phyloP scores from a whole-genome alignment of 2,113 vertebrate species.

The Bathybates hornii region DNA sequence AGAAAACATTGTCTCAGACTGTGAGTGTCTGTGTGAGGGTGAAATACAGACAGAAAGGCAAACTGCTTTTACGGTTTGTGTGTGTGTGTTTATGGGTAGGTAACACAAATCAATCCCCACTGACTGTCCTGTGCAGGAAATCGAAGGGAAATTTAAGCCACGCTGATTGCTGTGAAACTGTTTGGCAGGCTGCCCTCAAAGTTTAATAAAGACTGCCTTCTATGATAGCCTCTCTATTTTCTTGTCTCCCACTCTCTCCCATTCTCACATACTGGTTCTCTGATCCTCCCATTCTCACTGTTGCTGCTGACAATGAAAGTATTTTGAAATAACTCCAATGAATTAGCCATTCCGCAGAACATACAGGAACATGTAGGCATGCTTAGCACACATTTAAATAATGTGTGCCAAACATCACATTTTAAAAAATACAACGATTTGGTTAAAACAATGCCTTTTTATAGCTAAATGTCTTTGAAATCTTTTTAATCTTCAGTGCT shows the following conservation, averaged over 20 bases:
- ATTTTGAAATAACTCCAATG: background rate
- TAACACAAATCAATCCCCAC: constrained; percentile 40
- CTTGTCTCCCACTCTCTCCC: background rate
- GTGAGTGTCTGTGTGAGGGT: background rate
- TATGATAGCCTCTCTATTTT: background rate
- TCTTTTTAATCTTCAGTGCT: background rate
- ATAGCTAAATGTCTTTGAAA: background rate
- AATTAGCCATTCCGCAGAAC: background rate
- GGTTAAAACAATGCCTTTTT: background rate
- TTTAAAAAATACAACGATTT: background rate
- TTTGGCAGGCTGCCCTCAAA: constrained; percentile 7
- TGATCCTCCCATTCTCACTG: background rate
- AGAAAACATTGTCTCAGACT: background rate
- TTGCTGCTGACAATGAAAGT: background rate
- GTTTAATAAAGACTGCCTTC: constrained; percentile 18
- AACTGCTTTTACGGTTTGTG: background rate
- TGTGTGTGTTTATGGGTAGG: background rate
- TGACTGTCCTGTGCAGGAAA: constrained; percentile 44
- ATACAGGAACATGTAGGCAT: background rate
- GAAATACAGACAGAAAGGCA: background rate
- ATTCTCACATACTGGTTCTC: background rate
- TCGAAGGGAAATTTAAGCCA: constrained; percentile 56
- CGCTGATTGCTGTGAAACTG: constrained; percentile 39
- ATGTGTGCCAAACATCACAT: background rate
- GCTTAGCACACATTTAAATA: background rate